phyloP scores from a whole-genome alignment of 2,113 vertebrate genomes.

The Cheilinus undulatus region DNA sequence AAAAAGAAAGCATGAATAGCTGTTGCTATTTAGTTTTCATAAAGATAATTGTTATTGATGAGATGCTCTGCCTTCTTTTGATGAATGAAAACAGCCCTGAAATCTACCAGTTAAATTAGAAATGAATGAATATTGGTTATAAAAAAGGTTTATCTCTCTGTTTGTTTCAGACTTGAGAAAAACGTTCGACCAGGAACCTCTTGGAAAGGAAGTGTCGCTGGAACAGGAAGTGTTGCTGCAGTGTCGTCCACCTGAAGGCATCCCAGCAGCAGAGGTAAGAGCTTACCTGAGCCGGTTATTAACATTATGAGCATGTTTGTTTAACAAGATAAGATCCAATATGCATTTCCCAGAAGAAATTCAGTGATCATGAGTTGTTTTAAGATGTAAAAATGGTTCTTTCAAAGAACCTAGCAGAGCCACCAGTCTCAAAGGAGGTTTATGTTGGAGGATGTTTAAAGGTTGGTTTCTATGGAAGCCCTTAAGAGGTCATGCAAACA shows the following conservation, averaged over 20 bases:
- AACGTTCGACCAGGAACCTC: constrained; percentile 96
- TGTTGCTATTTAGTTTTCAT: constrained; percentile 7
- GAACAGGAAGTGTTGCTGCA: constrained; percentile 97
- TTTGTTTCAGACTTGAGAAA: constrained; percentile 90
- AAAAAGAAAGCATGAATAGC: constrained; percentile 12
- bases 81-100: constrained; percentile 9
- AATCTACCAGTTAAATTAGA: not conserved
- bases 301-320: not conserved
- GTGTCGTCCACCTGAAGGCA: constrained; percentile 96
- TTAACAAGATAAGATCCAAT: not conserved
- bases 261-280: constrained; percentile 94
- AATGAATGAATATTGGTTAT: constrained; percentile 9
- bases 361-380: constrained; percentile 10
- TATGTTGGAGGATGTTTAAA: no score
- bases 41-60: not conserved
- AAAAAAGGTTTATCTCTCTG: constrained; percentile 15
- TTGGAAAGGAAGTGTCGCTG: constrained; percentile 95
- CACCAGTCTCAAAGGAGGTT: no score
- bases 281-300: constrained; percentile 11
- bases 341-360: not conserved
- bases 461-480: no score
- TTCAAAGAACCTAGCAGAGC: constrained; percentile 39
- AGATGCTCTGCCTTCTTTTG: not conserved
- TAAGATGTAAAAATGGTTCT: constrained; percentile 24
- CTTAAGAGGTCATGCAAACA: no score